Conservation (phyloP, 2,888 invertebrate genomes). For the Halictus ligatus region DNA sequence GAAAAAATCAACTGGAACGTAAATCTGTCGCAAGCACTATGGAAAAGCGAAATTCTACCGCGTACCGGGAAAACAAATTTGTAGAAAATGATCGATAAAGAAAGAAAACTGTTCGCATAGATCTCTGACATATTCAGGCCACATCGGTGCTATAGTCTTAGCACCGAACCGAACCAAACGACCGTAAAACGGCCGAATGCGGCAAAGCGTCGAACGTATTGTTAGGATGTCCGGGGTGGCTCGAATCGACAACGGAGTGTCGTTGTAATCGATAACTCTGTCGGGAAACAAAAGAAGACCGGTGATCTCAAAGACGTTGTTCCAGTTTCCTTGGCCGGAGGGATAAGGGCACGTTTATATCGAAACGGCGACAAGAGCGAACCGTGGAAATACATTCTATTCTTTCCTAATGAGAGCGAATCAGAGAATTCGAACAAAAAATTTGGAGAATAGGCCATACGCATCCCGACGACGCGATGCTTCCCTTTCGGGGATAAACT, state of each 20-base stretch:
- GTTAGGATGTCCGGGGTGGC: not conserved
- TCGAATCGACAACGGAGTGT: not conserved
- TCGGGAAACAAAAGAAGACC: not conserved
- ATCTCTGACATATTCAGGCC: not conserved
- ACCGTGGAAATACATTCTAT: not conserved
- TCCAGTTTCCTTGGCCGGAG: not conserved
- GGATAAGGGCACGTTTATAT: not conserved
- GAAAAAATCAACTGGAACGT: not conserved
- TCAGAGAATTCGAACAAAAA: not conserved
- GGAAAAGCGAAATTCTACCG: not conserved
- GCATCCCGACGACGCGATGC: not conserved
- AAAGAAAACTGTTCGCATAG: not conserved
- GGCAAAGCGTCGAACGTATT: not conserved
- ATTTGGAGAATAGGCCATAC: not conserved
- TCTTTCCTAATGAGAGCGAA: not conserved
- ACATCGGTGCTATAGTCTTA: not conserved
- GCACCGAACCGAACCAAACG: not conserved
- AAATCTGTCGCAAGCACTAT: not conserved
- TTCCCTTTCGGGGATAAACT: not conserved
- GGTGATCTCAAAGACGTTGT: constrained; percentile 1
- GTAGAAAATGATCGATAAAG: not conserved
- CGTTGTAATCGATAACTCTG: constrained; percentile 4
- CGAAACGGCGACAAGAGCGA: not conserved
- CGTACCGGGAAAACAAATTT: not conserved
- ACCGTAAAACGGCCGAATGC: not conserved